These are phyloP conservation scores for Habropoda laboriosa DNA, from an alignment of 1,140 invertebrate genomes.

Conservation along the genomic window DNA sequence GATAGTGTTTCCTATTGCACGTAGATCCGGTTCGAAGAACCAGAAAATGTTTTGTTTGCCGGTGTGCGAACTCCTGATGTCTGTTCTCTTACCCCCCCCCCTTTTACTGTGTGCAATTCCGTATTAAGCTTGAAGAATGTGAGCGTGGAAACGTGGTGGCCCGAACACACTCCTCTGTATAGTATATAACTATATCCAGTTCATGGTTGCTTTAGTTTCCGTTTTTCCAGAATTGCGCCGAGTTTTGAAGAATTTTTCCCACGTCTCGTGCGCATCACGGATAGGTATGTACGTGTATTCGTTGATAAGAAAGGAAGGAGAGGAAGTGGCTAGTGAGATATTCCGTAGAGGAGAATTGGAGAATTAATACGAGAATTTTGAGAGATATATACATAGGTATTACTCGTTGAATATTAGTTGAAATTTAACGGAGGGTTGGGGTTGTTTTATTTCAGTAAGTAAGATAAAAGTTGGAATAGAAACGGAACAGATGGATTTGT, in stretches of 20 bases:
- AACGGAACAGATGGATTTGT: constrained; percentile 19
- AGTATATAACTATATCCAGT: background rate
- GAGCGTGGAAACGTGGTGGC: background rate
- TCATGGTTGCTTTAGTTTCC: background rate
- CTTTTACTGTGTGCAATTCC: background rate
- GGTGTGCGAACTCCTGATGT: background rate
- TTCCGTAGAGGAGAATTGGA: too few species aligned
- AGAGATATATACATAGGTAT: too few species aligned
- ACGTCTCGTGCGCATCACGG: background rate
- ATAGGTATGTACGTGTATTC: background rate
- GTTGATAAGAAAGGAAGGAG: background rate
- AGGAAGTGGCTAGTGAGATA: too few species aligned
- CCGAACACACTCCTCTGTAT: background rate
- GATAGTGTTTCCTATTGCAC: background rate
- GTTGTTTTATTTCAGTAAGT: too few species aligned
- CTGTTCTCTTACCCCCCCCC: too few species aligned
- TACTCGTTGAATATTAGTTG: too few species aligned
- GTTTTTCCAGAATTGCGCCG: background rate
- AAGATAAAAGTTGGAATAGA: background rate
- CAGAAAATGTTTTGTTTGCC: background rate
- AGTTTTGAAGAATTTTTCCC: background rate
- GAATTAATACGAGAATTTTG: too few species aligned
- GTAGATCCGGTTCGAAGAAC: background rate
- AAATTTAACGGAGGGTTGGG: too few species aligned
- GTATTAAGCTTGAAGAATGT: background rate